These are phyloP conservation scores for Varroa destructor DNA, from an alignment of 1,140 invertebrate species.

Conservation along the genomic window DNA sequence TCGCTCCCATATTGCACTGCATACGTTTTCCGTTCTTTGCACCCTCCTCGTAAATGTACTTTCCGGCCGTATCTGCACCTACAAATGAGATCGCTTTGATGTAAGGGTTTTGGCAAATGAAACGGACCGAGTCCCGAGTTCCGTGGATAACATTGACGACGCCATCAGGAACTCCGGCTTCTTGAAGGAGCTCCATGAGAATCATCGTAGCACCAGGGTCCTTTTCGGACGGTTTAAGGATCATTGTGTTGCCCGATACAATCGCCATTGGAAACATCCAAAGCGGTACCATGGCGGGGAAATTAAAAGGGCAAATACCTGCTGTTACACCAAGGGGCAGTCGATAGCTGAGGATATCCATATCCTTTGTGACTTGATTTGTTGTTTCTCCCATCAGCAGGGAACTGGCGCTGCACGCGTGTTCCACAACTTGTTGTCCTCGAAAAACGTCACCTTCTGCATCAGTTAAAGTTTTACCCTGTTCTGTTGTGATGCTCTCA, in stretches of 20 bases:
- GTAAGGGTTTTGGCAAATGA: constrained; percentile 88
- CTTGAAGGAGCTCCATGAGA: constrained; percentile 68
- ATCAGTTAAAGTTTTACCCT: constrained; percentile 92
- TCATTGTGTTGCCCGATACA: constrained; percentile 66
- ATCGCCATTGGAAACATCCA: constrained; percentile 96
- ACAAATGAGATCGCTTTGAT: constrained; percentile 98
- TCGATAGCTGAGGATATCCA: constrained; percentile 78
- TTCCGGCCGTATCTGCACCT: constrained; percentile 85
- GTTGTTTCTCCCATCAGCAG: constrained; percentile 84
- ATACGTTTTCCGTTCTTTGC: constrained; percentile 82
- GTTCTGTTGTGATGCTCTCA: constrained; percentile 80
- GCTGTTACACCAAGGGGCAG: constrained; percentile 74
- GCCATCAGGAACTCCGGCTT: constrained; percentile 84
- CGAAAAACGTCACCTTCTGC: constrained; percentile 95
- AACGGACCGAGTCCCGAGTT: constrained; percentile 80
- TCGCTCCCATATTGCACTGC: constrained; percentile 97
- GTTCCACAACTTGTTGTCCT: constrained; percentile 94
- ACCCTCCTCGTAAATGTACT: constrained; percentile 87
- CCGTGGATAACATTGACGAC: constrained; percentile 94
- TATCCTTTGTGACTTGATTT: constrained; percentile 76
- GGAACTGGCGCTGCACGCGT: constrained; percentile 79
- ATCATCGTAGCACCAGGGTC: constrained; percentile 93
- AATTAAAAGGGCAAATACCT: constrained; percentile 72
- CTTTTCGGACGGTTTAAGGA: constrained; percentile 81
- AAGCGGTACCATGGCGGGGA: constrained; percentile 98